Percentiles rank a stretch among this genome's conserved stretches.
Evolutionary conservation across 1,140 invertebrate species (phyloP).

Genomic region (Brachionus sp.): DNA sequence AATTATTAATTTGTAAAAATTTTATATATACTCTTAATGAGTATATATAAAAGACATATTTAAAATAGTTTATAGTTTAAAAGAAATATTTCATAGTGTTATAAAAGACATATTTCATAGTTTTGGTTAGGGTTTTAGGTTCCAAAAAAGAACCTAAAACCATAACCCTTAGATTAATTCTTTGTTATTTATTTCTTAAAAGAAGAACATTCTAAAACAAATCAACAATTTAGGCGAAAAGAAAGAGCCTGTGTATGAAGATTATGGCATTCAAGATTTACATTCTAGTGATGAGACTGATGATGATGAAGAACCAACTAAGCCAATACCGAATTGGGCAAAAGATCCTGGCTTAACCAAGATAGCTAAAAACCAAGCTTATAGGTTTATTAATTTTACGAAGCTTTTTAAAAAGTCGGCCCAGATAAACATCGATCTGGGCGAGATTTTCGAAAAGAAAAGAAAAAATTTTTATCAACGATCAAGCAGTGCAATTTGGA

Average conservation of each 20-base stretch:
- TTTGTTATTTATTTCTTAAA: not conserved
- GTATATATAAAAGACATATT: too few species aligned
- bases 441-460: slow-evolving; percentile 2
- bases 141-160: too few species aligned
- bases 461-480: slow-evolving; percentile 32
- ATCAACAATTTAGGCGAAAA: not conserved
- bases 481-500: slow-evolving; percentile 41
- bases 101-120: too few species aligned
- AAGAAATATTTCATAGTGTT: too few species aligned
- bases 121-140: too few species aligned
- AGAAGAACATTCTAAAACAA: not conserved
- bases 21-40: too few species aligned
- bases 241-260: not conserved
- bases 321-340: slow-evolving; percentile 28
- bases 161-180: not conserved
- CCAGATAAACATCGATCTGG: slow-evolving; percentile 10
- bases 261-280: slow-evolving; percentile 29
- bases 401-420: slow-evolving; percentile 7
- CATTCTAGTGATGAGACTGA: slow-evolving; percentile 24
- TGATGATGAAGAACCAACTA: slow-evolving; percentile 34
- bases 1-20: too few species aligned
- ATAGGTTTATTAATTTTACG: slow-evolving; percentile 36
- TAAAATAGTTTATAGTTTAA: too few species aligned
- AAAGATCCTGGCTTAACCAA: not conserved
- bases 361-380: not conserved